These are phyloP conservation scores for Platycheirus rosarum DNA, from an alignment of 2,888 invertebrate genomes.

Conservation along the genomic window DNA sequence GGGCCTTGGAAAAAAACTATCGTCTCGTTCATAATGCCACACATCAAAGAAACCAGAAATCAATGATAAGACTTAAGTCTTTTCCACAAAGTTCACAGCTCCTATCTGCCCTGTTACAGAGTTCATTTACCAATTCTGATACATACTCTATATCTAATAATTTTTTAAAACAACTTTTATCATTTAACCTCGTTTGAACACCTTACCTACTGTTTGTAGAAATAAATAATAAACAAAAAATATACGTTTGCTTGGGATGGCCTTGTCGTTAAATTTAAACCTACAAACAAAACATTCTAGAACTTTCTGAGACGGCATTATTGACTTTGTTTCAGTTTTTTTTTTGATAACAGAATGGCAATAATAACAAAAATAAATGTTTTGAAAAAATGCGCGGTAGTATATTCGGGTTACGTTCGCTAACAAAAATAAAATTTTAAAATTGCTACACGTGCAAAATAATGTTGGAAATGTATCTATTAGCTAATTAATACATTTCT, in stretches of 20 bases:
- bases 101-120: no score
- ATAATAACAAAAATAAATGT: conserved; percentile 1
- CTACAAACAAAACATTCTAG: conserved; percentile 18
- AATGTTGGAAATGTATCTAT: conserved; percentile 19
- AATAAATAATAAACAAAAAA: conserved; percentile 19
- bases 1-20: no score
- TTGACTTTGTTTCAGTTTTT: conserved; percentile 40
- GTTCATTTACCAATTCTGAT: no score
- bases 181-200: not conserved
- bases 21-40: no score
- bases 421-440: conserved; percentile 7
- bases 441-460: conserved; percentile 41
- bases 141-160: conserved; percentile 19
- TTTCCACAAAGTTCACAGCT: no score
- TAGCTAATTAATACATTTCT: conserved; percentile 3
- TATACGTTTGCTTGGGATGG: conserved; percentile 14
- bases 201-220: not conserved
- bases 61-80: no score
- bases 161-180: conserved; percentile 23
- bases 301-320: conserved; percentile 22
- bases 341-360: conserved; percentile 35
- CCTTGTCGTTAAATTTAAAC: conserved; percentile 9
- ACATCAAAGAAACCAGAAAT: no score
- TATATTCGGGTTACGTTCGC: conserved; percentile 25
- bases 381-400: conserved; percentile 28